Conservation (phyloP, 2,888 invertebrate species). For the Sinopyrophorus schimmeli region DNA sequence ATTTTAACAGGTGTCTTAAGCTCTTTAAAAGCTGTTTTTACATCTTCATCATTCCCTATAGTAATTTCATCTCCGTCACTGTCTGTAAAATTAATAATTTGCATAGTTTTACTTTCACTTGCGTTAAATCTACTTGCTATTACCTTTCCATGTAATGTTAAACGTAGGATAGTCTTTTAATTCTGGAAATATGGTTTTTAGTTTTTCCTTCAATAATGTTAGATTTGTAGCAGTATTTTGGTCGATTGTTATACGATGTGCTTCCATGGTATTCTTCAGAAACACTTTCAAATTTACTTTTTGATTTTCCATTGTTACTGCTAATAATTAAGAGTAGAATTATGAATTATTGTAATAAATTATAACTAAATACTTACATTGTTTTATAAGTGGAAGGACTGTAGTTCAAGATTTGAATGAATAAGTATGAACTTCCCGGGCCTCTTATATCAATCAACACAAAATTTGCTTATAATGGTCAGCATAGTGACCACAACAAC, state of each 20-base stretch:
- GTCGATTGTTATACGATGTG: too few relatives aligned
- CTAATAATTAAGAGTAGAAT: too few relatives aligned
- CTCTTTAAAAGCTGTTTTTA: conserved; percentile 62
- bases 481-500: background rate
- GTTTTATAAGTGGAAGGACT: too few relatives aligned
- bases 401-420: background rate
- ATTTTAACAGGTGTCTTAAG: conserved; percentile 50
- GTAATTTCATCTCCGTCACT: conserved; percentile 65
- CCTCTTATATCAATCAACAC: background rate
- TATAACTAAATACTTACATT: background rate
- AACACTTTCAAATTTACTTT: conserved; percentile 59
- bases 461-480: conserved; percentile 2
- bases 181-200: background rate
- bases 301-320: conserved; percentile 57
- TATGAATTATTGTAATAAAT: too few relatives aligned
- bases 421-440: background rate
- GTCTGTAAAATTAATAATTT: conserved; percentile 56
- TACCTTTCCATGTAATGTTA: too few relatives aligned
- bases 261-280: too few relatives aligned
- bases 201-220: too few relatives aligned
- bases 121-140: too few relatives aligned
- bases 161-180: background rate
- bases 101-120: too few relatives aligned
- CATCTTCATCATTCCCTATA: conserved; percentile 68
- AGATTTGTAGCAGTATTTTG: too few relatives aligned